These are phyloP conservation scores for Maniola hyperantus DNA, from an alignment of 2,888 invertebrate species.

Conservation along the genomic window DNA sequence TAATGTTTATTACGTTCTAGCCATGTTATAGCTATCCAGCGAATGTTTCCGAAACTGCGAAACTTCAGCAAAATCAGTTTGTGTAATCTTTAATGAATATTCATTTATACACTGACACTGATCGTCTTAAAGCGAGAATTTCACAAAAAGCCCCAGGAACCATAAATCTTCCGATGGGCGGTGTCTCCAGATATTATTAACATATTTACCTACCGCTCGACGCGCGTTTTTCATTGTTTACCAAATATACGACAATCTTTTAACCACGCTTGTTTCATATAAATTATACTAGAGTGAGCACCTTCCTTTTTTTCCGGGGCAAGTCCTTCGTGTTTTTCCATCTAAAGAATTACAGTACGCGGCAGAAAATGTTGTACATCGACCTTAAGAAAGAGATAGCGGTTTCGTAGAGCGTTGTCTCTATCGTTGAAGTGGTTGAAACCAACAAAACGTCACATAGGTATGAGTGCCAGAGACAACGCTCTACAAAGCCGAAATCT, in stretches of 20 bases:
- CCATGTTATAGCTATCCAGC: too few relatives aligned
- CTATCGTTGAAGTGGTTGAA: too few relatives aligned
- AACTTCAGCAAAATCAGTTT: conserved; percentile 13
- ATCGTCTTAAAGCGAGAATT: conserved; percentile 68
- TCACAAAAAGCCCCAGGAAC: conserved; percentile 56
- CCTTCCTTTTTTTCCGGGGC: background rate
- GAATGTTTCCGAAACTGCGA: background rate
- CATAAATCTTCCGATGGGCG: conserved; percentile 57
- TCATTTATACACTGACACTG: conserved; percentile 62
- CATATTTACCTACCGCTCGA: conserved; percentile 14
- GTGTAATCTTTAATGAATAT: conserved; percentile 63
- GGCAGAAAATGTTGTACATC: too few relatives aligned
- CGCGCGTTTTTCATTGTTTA: conserved; percentile 2
- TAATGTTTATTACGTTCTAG: too few relatives aligned
- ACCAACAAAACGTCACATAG: too few relatives aligned
- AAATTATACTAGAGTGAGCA: background rate
- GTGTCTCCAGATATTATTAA: conserved; percentile 37
- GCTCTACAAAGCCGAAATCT: too few relatives aligned
- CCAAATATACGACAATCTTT: conserved; percentile 7
- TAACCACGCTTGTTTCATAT: background rate
- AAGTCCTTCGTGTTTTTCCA: background rate
- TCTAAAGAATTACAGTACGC: too few relatives aligned
- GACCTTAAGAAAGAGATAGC: too few relatives aligned
- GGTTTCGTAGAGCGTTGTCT: too few relatives aligned
- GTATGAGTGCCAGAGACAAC: too few relatives aligned